Evolutionary conservation across 2,113 vertebrate genomes (phyloP), one percentile per base, ranked within the genome.

Genomic region (Equus przewalskii): DNA sequence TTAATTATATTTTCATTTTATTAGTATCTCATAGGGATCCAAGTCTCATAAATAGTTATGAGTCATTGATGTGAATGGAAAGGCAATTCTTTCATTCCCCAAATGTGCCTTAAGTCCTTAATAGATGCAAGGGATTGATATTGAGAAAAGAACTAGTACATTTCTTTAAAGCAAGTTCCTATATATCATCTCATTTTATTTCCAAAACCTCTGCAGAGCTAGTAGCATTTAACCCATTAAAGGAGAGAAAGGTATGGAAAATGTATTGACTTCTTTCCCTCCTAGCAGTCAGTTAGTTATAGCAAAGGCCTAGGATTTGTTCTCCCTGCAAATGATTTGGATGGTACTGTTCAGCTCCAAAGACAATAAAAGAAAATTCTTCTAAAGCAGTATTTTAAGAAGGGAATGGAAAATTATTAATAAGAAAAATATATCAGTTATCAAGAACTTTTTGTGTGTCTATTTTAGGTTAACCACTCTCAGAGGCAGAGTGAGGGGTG

Each of bases 1-100:
- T 41, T 89, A 86, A 81, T 94, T 94, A 62, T 85, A 65, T 58
- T 96, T 94, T 85, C 16, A 86, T 85, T 89, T 81, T 92, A 75
- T 94, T 75, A 69, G 5, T 92, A 75, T 89, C 73, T 96, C 67
- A 75, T 9, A 86, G 51, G 72, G 11, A 62, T 64, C 28, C 10
- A 89, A 84, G 26, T 54, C n/a, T 85, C 92, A 80, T 89, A 94
- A 96, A 92, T 75, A 95, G 7, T 41, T 41, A 41, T 41, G 36
- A 95, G 24, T 6, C 65, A 81, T 14, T 49, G 65, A 80, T 85
- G 44, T 75, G 84, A 89, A 89, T 6, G 28, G 80, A 62, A 94
- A 64, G 67, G 65, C 56, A 67, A 89, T 94, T 80, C 49, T 75
- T 92, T 92, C 65, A 56, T 75, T 90, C 28, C 41, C 8, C 51